Evolutionary conservation across 2,113 vertebrate genomes (phyloP).

Genomic region (Cyprinodon variegatus): DNA sequence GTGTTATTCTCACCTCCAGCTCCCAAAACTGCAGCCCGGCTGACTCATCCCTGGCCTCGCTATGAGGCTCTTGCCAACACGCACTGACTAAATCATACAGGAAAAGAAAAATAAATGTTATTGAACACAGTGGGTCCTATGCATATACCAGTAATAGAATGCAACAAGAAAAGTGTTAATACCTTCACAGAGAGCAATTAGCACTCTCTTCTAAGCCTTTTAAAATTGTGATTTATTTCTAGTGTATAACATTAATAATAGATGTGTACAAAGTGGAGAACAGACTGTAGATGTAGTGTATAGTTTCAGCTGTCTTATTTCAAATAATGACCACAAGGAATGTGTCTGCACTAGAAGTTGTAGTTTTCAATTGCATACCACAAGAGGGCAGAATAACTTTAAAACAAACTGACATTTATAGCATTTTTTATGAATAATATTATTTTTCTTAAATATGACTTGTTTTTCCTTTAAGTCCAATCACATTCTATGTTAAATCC

Average conservation of each 20-base stretch:
- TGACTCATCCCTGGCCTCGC: conserved; percentile 79
- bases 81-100: conserved; percentile 79
- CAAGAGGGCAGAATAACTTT: conserved; percentile 64
- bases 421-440: conserved; percentile 21
- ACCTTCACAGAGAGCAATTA: conserved; percentile 39
- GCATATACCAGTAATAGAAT: conserved; percentile 58
- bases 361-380: conserved; percentile 42
- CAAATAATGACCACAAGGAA: conserved; percentile 20
- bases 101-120: conserved; percentile 61
- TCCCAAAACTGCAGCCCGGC: conserved; percentile 77
- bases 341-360: conserved; percentile 34
- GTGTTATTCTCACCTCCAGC: conserved; percentile 79
- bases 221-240: conserved; percentile 34
- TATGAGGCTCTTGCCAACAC: conserved; percentile 78
- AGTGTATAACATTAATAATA: conserved; percentile 33
- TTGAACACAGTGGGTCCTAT: conserved; percentile 57
- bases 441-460: conserved; percentile 9
- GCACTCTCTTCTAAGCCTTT: conserved; percentile 39
- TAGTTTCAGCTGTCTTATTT: conserved; percentile 32
- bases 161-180: conserved; percentile 45
- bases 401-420: conserved; percentile 33
- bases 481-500: background rate
- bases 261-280: conserved; percentile 28
- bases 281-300: conserved; percentile 20
- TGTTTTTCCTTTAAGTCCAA: background rate